Conservation (phyloP, 64 coral and sea anemone genomes). For the Montipora capricornis region DNA sequence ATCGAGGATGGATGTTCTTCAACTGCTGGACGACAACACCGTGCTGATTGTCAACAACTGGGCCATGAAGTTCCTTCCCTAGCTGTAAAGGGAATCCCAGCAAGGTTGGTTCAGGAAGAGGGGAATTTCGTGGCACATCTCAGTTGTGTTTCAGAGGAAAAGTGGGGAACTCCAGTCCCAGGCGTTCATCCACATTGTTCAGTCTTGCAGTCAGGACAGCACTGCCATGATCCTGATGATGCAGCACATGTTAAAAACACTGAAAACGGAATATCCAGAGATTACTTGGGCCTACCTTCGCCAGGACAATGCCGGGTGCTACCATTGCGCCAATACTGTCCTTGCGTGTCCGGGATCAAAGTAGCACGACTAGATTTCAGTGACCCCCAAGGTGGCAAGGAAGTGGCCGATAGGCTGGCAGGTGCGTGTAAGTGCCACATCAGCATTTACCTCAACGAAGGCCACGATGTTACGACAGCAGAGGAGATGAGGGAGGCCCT, state of each 20-base stretch:
- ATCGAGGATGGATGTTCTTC: background rate
- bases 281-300: background rate
- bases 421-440: constrained; percentile 50
- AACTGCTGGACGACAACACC: background rate
- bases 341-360: constrained; percentile 38
- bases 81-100: background rate
- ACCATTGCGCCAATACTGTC: too few relatives aligned
- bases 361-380: background rate
- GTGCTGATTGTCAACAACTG: background rate
- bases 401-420: constrained; percentile 13
- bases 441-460: constrained; percentile 25
- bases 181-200: background rate
- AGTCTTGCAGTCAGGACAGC: background rate
- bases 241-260: background rate
- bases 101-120: too few relatives aligned
- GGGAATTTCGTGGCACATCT: too few relatives aligned
- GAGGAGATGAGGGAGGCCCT: background rate
- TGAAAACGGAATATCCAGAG: background rate
- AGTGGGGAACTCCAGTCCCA: background rate
- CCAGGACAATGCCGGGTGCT: constrained; percentile 19
- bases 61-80: too few relatives aligned
- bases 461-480: constrained; percentile 34
- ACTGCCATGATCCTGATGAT: background rate
- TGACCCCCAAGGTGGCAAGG: background rate
- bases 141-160: background rate